phyloP scores from a whole-genome alignment of 2,888 invertebrate genomes.

The Gnatocerus cornutus region DNA sequence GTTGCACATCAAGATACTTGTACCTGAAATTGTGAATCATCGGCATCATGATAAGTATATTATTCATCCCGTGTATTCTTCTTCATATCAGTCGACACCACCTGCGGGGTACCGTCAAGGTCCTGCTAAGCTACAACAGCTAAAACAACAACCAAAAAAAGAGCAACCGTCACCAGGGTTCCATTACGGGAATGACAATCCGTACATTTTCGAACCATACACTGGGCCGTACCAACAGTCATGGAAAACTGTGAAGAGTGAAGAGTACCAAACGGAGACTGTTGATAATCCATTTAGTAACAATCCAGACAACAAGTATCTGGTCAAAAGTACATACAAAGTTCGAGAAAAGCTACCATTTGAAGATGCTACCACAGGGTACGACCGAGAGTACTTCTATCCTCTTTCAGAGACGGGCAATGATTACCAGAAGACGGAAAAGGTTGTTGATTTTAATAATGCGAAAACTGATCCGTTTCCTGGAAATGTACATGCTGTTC shows the following conservation, averaged over 20 bases:
- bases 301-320: conserved; percentile 22
- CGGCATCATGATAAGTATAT: conserved; percentile 32
- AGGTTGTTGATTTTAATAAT: conserved; percentile 18
- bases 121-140: background rate
- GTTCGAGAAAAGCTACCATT: conserved; percentile 40
- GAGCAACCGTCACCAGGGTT: background rate
- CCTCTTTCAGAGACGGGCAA: conserved; percentile 14
- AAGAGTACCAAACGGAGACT: conserved; percentile 39
- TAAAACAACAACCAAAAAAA: conserved; percentile 19
- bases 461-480: conserved; percentile 27
- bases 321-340: conserved; percentile 34
- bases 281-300: conserved; percentile 30
- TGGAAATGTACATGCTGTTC: background rate
- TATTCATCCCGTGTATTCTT: background rate
- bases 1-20: conserved; percentile 60
- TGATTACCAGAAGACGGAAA: conserved; percentile 20
- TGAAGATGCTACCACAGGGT: conserved; percentile 33
- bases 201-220: conserved; percentile 4
- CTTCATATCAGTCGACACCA: background rate
- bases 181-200: conserved; percentile 13
- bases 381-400: conserved; percentile 35
- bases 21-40: conserved; percentile 56
- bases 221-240: conserved; percentile 10
- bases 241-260: conserved; percentile 19
- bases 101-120: background rate